Percentiles rank a stretch among this genome's conserved stretches.
phyloP scores from a whole-genome alignment of 2,113 vertebrate species.

The Phalacrocorax brasilianus region DNA sequence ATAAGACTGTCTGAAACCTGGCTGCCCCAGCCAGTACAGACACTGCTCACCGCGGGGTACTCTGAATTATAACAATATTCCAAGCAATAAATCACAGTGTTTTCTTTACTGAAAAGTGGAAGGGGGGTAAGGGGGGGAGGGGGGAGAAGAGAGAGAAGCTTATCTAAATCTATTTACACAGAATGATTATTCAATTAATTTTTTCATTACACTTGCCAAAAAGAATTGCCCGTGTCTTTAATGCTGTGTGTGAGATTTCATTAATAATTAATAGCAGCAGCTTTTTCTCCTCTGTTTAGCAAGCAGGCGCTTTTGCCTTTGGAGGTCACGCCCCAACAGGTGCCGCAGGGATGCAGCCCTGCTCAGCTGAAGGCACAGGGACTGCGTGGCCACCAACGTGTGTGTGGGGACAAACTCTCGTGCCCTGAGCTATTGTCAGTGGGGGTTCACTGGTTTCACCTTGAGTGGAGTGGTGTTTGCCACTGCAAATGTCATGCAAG shows the following conservation, averaged over 20 bases:
- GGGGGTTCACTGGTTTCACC: not conserved
- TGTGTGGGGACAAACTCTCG: rapidly evolving
- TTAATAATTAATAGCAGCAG: slow-evolving; percentile 60
- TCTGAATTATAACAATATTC: slow-evolving; percentile 60
- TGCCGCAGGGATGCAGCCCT: not conserved
- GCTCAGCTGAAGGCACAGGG: not conserved
- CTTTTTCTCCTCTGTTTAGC: slow-evolving; percentile 36
- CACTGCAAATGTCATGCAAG: rapidly evolving
- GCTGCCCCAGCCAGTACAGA: not conserved
- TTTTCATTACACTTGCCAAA: slow-evolving; percentile 76
- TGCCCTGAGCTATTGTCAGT: not conserved
- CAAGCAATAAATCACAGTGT: slow-evolving; percentile 67
- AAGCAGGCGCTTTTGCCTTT: not conserved
- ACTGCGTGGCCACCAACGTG: rapidly evolving
- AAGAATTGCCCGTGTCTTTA: slow-evolving; percentile 62
- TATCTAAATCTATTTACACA: slow-evolving; percentile 77
- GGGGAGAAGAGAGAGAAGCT: not conserved
- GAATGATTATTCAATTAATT: slow-evolving; percentile 77
- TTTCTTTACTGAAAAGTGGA: slow-evolving; percentile 5
- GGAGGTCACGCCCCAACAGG: not conserved
- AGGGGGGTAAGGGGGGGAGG: not conserved
- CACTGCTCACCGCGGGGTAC: not conserved
- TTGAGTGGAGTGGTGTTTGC: rapidly evolving
- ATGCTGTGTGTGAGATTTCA: slow-evolving; percentile 59
- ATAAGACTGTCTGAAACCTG: not conserved